These are phyloP conservation scores for Mormoops blainvillei DNA, from an alignment of 2,113 vertebrate genomes.

Conservation along the genomic window DNA sequence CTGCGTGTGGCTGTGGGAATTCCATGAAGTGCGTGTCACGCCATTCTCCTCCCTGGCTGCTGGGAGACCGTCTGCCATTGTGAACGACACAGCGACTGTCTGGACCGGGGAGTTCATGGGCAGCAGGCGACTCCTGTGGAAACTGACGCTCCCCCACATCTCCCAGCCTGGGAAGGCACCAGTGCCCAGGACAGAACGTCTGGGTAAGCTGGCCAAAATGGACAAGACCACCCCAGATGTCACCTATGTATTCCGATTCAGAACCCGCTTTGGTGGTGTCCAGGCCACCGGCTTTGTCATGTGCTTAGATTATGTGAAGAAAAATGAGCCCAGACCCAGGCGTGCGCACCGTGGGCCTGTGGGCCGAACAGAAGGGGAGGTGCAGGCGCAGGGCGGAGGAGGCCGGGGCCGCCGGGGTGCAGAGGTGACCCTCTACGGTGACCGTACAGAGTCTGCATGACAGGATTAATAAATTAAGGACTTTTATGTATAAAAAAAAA, in stretches of 20 bases:
- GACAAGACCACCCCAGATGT: not conserved
- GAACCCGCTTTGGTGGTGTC: not conserved
- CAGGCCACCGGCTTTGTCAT: not conserved
- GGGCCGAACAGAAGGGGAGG: not conserved
- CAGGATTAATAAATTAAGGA: not conserved
- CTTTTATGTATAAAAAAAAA: no score
- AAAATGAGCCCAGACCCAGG: not conserved
- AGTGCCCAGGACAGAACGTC: not conserved
- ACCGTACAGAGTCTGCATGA: not conserved
- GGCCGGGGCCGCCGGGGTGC: no score
- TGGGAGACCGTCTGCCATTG: not conserved
- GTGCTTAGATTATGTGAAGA: not conserved
- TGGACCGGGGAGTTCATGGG: not conserved
- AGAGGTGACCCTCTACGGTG: not conserved
- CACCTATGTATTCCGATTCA: not conserved
- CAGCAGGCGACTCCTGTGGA: not conserved
- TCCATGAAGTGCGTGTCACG: not conserved
- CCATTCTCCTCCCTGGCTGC: not conserved
- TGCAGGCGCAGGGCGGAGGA: no score
- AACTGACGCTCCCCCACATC: not conserved
- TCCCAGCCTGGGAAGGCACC: not conserved
- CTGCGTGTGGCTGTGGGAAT: not conserved
- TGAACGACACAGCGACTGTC: not conserved
- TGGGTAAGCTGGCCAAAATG: not conserved
- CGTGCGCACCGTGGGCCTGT: rapidly evolving